Conservation (phyloP, 2,888 invertebrate genomes). For the Mamestra brassicae region DNA sequence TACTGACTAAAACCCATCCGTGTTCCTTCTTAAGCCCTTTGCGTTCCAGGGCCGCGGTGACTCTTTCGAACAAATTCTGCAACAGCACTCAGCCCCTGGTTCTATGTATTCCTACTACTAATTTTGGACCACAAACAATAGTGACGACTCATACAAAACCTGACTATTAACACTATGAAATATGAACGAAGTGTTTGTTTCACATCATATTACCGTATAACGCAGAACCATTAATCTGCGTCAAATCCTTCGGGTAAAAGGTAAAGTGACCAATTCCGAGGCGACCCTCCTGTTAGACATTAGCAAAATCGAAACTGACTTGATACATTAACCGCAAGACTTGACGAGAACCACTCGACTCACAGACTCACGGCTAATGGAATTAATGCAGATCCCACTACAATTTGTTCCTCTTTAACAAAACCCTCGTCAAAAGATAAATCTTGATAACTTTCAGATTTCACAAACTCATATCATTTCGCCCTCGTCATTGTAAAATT, state of each 20-base stretch:
- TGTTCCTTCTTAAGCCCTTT: too few relatives aligned
- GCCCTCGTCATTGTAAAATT: slow-evolving; percentile 49
- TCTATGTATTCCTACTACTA: background rate
- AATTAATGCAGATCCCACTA: slow-evolving; percentile 52
- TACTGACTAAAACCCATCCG: too few relatives aligned
- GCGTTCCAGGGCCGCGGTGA: too few relatives aligned
- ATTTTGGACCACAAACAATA: background rate
- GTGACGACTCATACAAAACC: slow-evolving; percentile 16
- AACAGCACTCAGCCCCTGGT: too few relatives aligned
- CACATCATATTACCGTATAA: slow-evolving; percentile 74
- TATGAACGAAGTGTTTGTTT: slow-evolving; percentile 66
- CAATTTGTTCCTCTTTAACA: slow-evolving; percentile 45
- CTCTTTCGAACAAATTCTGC: too few relatives aligned
- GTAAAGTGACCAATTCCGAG: slow-evolving; percentile 76
- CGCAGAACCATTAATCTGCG: slow-evolving; percentile 81
- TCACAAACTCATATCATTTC: slow-evolving; percentile 57
- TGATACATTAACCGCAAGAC: slow-evolving; percentile 79
- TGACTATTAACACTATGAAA: slow-evolving; percentile 29
- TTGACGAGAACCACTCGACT: slow-evolving; percentile 65
- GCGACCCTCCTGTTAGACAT: slow-evolving; percentile 81
- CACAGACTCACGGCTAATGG: slow-evolving; percentile 42
- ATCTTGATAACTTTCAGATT: slow-evolving; percentile 47
- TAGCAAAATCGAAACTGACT: slow-evolving; percentile 81
- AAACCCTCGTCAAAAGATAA: slow-evolving; percentile 48
- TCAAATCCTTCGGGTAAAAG: slow-evolving; percentile 76